These are phyloP conservation scores for Thryonomys swinderianus DNA, from an alignment of 2,113 vertebrate genomes.

Conservation along the genomic window DNA sequence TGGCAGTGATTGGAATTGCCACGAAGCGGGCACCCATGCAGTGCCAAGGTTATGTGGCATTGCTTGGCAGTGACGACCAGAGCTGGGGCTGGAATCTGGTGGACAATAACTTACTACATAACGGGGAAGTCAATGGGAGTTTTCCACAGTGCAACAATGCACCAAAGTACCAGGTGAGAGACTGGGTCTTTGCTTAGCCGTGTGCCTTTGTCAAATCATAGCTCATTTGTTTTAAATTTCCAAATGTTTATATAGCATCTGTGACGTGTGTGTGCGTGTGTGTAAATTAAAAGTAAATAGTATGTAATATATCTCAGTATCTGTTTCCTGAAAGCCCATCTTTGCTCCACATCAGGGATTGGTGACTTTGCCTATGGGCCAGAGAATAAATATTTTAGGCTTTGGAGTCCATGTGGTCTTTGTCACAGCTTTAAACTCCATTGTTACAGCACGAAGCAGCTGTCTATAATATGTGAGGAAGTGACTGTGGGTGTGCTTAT, in stretches of 20 bases:
- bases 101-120: constrained; percentile 98
- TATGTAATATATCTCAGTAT: constrained; percentile 22
- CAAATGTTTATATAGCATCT: constrained; percentile 5
- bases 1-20: constrained; percentile 98
- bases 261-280: background rate
- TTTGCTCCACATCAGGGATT: background rate
- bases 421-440: background rate
- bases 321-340: constrained; percentile 43
- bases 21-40: constrained; percentile 97
- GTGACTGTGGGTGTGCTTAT: background rate
- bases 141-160: constrained; percentile 99
- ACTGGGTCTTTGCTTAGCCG: background rate
- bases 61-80: constrained; percentile 98
- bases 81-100: constrained; percentile 99
- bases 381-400: constrained; percentile 27
- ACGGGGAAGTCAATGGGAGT: constrained; percentile 97
- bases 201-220: constrained; percentile 26
- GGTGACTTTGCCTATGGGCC: constrained; percentile 8
- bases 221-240: constrained; percentile 56
- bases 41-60: constrained; percentile 98
- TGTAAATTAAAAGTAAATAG: background rate
- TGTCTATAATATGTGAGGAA: background rate
- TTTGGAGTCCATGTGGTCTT: constrained; percentile 7
- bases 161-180: constrained; percentile 97
- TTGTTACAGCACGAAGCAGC: constrained; percentile 10